Conservation (phyloP, 2,797 vertebrate genomes). For the Cirrhinus mrigala region DNA sequence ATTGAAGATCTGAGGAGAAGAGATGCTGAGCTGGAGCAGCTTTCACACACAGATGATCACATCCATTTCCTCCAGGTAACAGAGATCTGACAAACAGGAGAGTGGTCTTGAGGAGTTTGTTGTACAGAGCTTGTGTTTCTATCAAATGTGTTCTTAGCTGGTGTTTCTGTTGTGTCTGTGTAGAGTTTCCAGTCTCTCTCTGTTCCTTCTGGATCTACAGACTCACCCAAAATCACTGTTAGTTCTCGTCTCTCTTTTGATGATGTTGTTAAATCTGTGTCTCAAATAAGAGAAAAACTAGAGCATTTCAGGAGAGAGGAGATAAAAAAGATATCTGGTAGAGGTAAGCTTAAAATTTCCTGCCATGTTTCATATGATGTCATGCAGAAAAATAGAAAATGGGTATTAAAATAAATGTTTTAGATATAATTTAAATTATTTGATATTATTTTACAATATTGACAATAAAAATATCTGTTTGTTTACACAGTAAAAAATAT, state of each 20-base stretch:
- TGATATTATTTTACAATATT: not conserved
- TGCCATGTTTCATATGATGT: not conserved
- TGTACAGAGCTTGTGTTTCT: not conserved
- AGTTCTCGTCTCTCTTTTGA: not conserved
- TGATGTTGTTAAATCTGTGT: conserved; percentile 13
- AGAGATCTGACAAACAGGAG: not conserved
- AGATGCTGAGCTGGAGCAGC: not conserved
- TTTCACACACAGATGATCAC: not conserved
- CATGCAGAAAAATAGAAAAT: not conserved
- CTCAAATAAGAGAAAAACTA: not conserved
- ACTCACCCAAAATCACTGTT: not conserved
- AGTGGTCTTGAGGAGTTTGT: not conserved
- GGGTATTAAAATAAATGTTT: not conserved
- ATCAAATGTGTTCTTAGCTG: not conserved
- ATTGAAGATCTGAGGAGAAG: not conserved
- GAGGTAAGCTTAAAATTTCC: not conserved
- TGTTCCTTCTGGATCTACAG: conserved; percentile 16
- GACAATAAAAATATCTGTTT: not conserved
- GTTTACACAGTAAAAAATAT: not conserved
- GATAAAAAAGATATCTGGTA: not conserved
- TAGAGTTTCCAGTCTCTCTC: conserved; percentile 37
- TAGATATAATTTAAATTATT: not conserved
- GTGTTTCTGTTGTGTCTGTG: conserved; percentile 1
- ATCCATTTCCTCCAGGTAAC: not conserved
- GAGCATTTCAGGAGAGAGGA: not conserved